These are phyloP conservation scores for Platycheirus rosarum DNA, from an alignment of 2,888 invertebrate species.

Conservation along the genomic window DNA sequence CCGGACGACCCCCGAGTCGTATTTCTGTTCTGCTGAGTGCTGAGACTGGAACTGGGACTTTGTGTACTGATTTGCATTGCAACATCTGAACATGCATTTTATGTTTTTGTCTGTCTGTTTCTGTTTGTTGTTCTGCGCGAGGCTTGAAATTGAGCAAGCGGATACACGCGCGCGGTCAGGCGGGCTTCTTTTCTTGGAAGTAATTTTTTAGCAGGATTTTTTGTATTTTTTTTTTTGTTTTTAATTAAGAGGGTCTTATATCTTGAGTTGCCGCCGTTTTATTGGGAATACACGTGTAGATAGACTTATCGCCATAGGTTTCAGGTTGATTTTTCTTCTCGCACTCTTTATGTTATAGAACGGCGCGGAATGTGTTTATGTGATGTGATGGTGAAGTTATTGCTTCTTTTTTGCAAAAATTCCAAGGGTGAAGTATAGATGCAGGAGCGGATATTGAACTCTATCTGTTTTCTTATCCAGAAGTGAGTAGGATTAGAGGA, in stretches of 20 bases:
- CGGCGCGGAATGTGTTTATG: constrained; percentile 53
- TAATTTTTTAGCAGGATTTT: constrained; percentile 49
- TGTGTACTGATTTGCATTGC: constrained; percentile 65
- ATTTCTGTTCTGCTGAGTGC: too few species aligned
- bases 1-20: background rate
- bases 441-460: constrained; percentile 58
- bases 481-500: constrained; percentile 16
- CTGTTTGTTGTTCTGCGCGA: constrained; percentile 45
- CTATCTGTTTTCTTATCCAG: too few species aligned
- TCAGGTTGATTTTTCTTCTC: constrained; percentile 57
- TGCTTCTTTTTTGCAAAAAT: constrained; percentile 28
- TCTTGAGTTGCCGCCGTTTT: constrained; percentile 16
- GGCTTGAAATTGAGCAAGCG: constrained; percentile 1
- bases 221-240: constrained; percentile 20
- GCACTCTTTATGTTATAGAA: constrained; percentile 41
- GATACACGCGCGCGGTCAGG: constrained; percentile 24
- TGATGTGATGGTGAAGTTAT: constrained; percentile 36
- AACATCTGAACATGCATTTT: constrained; percentile 65
- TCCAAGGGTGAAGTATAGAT: constrained; percentile 49
- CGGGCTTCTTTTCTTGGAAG: constrained; percentile 59
- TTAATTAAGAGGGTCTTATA: constrained; percentile 56
- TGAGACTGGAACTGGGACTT: constrained; percentile 49
- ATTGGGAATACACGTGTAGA: constrained; percentile 55
- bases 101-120: constrained; percentile 39
- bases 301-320: constrained; percentile 60